A percentile compares a stretch with the other conserved stretches of the same genome.
Evolutionary conservation across 2,888 invertebrate genomes (phyloP).

Genomic region (Acrobasis suavella): DNA sequence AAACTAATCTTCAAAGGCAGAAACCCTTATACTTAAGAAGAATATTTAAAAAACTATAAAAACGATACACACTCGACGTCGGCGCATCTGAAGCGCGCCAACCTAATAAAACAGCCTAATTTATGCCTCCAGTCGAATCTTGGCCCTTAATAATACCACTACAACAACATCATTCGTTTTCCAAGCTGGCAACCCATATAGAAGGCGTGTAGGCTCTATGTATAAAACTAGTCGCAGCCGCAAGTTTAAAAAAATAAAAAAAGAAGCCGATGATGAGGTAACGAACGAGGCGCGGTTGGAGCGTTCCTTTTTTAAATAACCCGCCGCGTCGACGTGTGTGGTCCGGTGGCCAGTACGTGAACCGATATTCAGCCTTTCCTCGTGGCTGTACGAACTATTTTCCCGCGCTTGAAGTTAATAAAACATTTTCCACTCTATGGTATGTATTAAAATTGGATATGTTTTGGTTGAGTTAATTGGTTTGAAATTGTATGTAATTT

Average conservation of each 20-base stretch:
- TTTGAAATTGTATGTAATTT: slow-evolving; percentile 58
- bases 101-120: slow-evolving; percentile 56
- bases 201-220: slow-evolving; percentile 58
- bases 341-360: slow-evolving; percentile 46
- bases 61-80: slow-evolving; percentile 44
- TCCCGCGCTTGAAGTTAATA: slow-evolving; percentile 11
- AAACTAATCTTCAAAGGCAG: slow-evolving; percentile 56
- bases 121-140: slow-evolving; percentile 49
- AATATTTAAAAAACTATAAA: slow-evolving; percentile 64
- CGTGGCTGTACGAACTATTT: slow-evolving; percentile 12
- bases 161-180: slow-evolving; percentile 70
- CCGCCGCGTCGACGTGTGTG: slow-evolving; percentile 74
- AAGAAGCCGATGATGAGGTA: slow-evolving; percentile 78
- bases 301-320: slow-evolving; percentile 78
- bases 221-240: slow-evolving; percentile 69
- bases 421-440: slow-evolving; percentile 34
- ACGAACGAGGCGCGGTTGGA: slow-evolving; percentile 78
- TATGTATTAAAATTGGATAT: slow-evolving; percentile 56
- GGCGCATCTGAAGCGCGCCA: slow-evolving; percentile 53
- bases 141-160: slow-evolving; percentile 57
- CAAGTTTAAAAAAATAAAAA: slow-evolving; percentile 64
- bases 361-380: slow-evolving; percentile 34
- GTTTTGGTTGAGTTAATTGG: slow-evolving; percentile 56
- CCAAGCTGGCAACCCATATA: slow-evolving; percentile 49
- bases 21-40: slow-evolving; percentile 41